Conservation (phyloP, 2,113 vertebrate species). For the Mugil cephalus region DNA sequence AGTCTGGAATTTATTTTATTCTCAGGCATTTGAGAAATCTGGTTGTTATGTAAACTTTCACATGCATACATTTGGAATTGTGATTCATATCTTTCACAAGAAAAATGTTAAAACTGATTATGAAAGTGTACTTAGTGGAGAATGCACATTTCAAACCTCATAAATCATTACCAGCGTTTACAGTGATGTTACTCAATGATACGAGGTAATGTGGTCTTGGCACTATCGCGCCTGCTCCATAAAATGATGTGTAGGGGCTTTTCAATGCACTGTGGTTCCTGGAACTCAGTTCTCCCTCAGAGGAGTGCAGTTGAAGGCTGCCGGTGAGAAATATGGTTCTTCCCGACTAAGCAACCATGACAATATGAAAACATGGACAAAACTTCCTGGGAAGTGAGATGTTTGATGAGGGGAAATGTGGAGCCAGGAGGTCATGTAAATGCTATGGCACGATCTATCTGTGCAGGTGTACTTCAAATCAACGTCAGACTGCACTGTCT, state of each 20-base stretch:
- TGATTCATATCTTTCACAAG: slow-evolving; percentile 3
- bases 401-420: neutral
- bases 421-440: neutral
- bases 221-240: neutral
- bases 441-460: too few relatives aligned
- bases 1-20: neutral
- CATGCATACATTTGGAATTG: neutral
- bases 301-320: neutral
- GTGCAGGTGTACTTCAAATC: neutral
- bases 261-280: neutral
- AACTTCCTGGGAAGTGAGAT: neutral
- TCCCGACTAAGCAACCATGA: neutral
- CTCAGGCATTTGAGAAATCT: neutral
- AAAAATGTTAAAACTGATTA: neutral
- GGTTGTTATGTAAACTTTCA: neutral
- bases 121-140: neutral
- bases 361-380: neutral
- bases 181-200: neutral
- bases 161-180: neutral
- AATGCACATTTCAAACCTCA: neutral
- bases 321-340: neutral
- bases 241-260: neutral
- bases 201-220: neutral
- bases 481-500: neutral
- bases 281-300: neutral